Evolutionary conservation across 2,797 vertebrate species (phyloP).

Genomic region (Platalea minor): DNA sequence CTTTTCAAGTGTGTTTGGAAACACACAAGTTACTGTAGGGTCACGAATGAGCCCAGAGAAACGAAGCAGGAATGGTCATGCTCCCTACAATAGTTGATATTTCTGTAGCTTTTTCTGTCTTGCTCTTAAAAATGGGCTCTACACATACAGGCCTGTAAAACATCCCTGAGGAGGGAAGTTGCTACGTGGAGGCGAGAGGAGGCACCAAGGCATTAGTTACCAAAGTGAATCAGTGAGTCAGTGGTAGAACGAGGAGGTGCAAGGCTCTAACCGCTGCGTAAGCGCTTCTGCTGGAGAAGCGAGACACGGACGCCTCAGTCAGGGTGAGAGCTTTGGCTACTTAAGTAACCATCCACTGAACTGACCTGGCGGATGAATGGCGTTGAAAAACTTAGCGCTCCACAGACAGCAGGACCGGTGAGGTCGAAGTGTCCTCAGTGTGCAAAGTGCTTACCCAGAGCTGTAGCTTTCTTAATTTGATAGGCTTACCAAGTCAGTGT

Average conservation of each 20-base stretch:
- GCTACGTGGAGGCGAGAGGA: neutral
- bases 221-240: neutral
- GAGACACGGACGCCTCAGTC: neutral
- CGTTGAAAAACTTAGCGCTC: neutral
- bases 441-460: neutral
- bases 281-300: neutral
- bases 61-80: neutral
- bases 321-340: neutral
- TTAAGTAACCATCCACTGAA: neutral
- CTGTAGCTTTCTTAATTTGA: neutral
- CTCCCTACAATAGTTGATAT: neutral
- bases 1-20: constrained; percentile 54
- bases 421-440: neutral
- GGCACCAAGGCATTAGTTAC: neutral
- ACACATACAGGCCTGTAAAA: neutral
- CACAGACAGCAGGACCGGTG: neutral
- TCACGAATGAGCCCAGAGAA: constrained; percentile 38
- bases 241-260: neutral
- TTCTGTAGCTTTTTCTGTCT: neutral
- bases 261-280: neutral
- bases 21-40: constrained; percentile 54
- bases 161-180: neutral
- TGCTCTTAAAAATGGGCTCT: neutral
- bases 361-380: neutral
- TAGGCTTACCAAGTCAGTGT: neutral